A percentile compares a stretch with the other conserved stretches of the same genome.
phyloP scores from a whole-genome alignment of 2,113 vertebrate genomes.

The Antechinus flavipes region DNA sequence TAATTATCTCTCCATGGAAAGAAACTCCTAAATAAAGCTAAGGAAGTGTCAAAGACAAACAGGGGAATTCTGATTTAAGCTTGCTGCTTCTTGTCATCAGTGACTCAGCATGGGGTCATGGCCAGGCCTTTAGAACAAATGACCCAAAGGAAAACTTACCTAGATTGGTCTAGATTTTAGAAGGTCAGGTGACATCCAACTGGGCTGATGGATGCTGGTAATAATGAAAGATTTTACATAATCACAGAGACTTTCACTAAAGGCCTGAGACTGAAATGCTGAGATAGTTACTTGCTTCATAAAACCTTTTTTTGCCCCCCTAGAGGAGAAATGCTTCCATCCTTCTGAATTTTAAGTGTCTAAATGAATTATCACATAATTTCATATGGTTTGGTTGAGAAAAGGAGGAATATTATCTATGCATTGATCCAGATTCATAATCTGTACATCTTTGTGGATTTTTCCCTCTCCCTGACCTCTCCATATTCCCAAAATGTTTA shows the following conservation, averaged over 20 bases:
- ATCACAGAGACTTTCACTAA: not conserved
- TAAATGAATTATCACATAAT: not conserved
- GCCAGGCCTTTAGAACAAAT: not conserved
- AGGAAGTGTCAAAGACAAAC: not conserved
- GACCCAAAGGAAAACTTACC: not conserved
- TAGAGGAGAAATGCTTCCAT: not conserved
- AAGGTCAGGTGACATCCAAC: not conserved
- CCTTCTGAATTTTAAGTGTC: not conserved
- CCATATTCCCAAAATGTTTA: not conserved
- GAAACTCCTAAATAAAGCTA: not conserved
- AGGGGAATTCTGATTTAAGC: not conserved
- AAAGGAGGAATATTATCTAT: not conserved
- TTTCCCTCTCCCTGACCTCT: not conserved
- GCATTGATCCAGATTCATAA: not conserved
- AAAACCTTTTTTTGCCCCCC: not conserved
- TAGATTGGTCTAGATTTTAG: not conserved
- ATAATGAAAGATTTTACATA: not conserved
- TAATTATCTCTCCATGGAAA: not conserved
- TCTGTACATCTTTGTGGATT: not conserved
- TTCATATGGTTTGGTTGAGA: not conserved
- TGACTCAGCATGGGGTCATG: not conserved
- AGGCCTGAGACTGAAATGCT: not conserved
- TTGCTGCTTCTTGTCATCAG: not conserved
- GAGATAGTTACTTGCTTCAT: not conserved
- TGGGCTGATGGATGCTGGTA: not conserved